Percentiles rank a stretch among this genome's conserved stretches.
Conservation (phyloP, 2,888 invertebrate species). For the Chrysolina americana region DNA sequence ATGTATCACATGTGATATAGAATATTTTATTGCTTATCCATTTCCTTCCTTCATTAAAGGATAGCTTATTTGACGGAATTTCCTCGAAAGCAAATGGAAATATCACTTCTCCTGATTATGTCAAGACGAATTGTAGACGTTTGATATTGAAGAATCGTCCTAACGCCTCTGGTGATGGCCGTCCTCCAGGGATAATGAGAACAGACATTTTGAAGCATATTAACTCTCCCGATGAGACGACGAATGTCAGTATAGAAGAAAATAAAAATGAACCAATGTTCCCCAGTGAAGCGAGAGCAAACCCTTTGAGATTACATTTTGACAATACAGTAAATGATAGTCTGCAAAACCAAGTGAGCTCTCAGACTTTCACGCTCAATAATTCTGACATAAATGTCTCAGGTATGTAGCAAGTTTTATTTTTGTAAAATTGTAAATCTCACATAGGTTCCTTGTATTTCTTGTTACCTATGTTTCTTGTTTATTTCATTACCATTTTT, state of each 20-base stretch:
- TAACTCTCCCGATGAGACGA: conserved; percentile 42
- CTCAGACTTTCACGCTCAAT: conserved; percentile 47
- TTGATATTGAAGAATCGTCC: conserved; percentile 52
- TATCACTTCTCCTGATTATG: conserved; percentile 48
- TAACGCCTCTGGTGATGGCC: conserved; percentile 32
- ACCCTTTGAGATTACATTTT: conserved; percentile 51
- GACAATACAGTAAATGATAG: conserved; percentile 46
- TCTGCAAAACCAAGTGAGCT: conserved; percentile 37
- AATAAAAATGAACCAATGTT: conserved; percentile 32
- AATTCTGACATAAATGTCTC: conserved; percentile 41
- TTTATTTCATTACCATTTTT: too few relatives aligned
- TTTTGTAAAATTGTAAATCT: too few relatives aligned
- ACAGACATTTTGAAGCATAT: conserved; percentile 52
- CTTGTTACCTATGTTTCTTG: too few relatives aligned
- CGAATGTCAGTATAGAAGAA: conserved; percentile 30
- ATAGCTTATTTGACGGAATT: conserved; percentile 84
- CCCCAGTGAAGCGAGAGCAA: conserved; percentile 33
- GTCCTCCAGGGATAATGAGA: conserved; percentile 44
- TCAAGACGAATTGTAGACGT: conserved; percentile 53
- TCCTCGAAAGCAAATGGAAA: conserved; percentile 43
- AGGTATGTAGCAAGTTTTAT: conserved; percentile 25
- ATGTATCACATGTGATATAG: too few relatives aligned
- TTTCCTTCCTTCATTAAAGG: conserved; percentile 67
- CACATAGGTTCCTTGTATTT: too few relatives aligned
- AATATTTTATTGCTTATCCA: neutral